Evolutionary conservation across 2,888 invertebrate genomes (phyloP).

Genomic region (Pegoplata infirma): DNA sequence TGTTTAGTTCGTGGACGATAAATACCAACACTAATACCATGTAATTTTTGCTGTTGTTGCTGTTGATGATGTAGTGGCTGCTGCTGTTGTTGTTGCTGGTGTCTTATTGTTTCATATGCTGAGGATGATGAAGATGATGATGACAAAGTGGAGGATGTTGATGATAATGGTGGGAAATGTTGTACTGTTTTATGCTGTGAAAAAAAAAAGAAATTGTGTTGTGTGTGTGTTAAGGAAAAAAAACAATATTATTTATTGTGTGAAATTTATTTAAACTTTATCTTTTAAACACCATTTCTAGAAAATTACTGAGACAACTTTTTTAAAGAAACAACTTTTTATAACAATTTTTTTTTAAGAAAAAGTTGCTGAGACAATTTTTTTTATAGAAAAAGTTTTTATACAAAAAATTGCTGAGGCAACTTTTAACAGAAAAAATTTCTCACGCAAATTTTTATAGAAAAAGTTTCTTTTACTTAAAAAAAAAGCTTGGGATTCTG

Average conservation of each 20-base stretch:
- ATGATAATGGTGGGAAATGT: slow-evolving; percentile 71
- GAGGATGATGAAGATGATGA: slow-evolving; percentile 66
- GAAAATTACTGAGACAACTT: too few species aligned
- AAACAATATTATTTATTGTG: slow-evolving; percentile 58
- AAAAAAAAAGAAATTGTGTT: slow-evolving; percentile 29
- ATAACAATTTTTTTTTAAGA: too few species aligned
- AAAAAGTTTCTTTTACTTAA: too few species aligned
- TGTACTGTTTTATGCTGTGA: slow-evolving; percentile 74
- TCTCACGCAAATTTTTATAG: too few species aligned
- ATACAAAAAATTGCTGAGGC: too few species aligned
- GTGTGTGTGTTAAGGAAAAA: slow-evolving; percentile 10
- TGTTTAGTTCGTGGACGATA: slow-evolving; percentile 71
- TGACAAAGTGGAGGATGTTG: slow-evolving; percentile 57
- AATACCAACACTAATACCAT: slow-evolving; percentile 24
- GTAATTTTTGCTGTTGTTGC: slow-evolving; percentile 32
- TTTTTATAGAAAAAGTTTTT: too few species aligned
- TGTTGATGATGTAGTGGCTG: slow-evolving; percentile 43
- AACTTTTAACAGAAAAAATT: too few species aligned
- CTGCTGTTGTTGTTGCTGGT: slow-evolving; percentile 26
- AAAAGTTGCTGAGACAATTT: too few species aligned
- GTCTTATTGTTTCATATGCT: slow-evolving; percentile 66
- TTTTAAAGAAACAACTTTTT: too few species aligned
- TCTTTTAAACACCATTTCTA: neutral
- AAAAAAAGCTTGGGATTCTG: too few species aligned
- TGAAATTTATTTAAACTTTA: slow-evolving; percentile 35